These are phyloP conservation scores for Heliornis fulica DNA, from an alignment of 2,113 vertebrate species.

Conservation along the genomic window DNA sequence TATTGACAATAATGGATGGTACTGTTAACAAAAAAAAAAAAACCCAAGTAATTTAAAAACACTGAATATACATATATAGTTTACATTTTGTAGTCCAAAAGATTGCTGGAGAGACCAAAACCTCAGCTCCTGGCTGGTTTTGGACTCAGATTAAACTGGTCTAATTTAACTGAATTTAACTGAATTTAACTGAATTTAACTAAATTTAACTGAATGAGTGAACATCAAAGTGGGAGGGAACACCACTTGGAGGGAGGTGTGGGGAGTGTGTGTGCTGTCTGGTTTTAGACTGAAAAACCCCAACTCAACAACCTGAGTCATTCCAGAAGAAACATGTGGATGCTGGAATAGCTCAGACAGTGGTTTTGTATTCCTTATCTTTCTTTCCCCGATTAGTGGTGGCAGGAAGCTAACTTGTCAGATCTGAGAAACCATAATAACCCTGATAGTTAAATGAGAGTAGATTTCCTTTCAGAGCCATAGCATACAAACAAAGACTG, in stretches of 20 bases:
- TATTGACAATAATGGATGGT: not conserved
- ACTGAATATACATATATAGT: not conserved
- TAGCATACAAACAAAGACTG: not conserved
- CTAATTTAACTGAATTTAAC: not conserved
- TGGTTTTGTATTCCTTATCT: not conserved
- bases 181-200: not conserved
- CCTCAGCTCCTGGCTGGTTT: not conserved
- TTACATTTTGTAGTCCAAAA: not conserved
- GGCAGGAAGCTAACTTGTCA: not conserved
- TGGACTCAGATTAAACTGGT: not conserved
- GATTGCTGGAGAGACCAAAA: not conserved
- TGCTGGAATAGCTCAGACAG: not conserved
- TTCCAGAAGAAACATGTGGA: not conserved
- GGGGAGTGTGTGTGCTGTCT: not conserved
- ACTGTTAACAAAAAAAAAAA: not conserved
- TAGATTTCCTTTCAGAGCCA: slow-evolving; percentile 18
- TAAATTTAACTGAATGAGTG: not conserved
- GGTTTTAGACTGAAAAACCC: not conserved
- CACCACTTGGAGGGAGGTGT: fast-evolving
- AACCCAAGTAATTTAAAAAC: not conserved
- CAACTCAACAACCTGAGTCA: not conserved
- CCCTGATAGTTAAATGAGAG: not conserved
- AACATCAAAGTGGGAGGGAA: not conserved
- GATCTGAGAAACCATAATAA: slow-evolving; percentile 44
- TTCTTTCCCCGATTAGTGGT: slow-evolving; percentile 30